Conservation (phyloP, 1,140 invertebrate genomes). For the Brachionus angularis region DNA sequence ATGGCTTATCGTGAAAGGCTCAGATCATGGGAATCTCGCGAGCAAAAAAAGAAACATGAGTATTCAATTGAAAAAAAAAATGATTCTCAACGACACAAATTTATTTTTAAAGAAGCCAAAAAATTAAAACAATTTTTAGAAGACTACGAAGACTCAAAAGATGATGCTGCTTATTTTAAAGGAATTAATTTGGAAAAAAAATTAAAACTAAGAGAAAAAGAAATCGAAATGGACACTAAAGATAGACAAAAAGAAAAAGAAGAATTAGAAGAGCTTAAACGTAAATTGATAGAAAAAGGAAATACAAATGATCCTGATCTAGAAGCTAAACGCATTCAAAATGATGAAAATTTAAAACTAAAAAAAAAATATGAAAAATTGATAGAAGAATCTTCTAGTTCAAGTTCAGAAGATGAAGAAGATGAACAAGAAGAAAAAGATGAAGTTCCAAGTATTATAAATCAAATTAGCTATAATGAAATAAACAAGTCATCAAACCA, state of each 20-base stretch:
- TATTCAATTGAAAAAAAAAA: conserved; percentile 83
- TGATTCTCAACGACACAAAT: conserved; percentile 74
- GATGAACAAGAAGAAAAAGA: too few species aligned
- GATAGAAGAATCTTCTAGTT: neutral
- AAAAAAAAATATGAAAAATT: conserved; percentile 30
- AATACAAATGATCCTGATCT: conserved; percentile 74
- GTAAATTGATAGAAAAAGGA: conserved; percentile 73
- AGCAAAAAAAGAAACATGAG: conserved; percentile 85
- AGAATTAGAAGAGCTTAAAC: conserved; percentile 81
- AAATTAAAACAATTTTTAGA: conserved; percentile 92
- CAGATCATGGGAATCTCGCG: conserved; percentile 84
- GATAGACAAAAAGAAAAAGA: conserved; percentile 83
- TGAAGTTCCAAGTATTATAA: too few species aligned
- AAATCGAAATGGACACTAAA: conserved; percentile 80
- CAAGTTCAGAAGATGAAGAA: neutral
- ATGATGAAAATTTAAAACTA: conserved; percentile 18
- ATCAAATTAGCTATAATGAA: too few species aligned
- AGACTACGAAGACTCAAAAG: conserved; percentile 94
- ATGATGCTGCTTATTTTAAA: conserved; percentile 95
- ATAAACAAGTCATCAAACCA: too few species aligned
- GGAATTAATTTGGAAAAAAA: conserved; percentile 80
- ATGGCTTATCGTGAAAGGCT: conserved; percentile 76
- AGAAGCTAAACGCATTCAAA: conserved; percentile 62
- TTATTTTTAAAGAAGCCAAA: conserved; percentile 76
- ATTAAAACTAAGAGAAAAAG: conserved; percentile 80